A percentile compares a stretch with the other conserved stretches of the same genome.
Conservation (phyloP, 2,113 vertebrate species). For the Bettongia penicillata region DNA sequence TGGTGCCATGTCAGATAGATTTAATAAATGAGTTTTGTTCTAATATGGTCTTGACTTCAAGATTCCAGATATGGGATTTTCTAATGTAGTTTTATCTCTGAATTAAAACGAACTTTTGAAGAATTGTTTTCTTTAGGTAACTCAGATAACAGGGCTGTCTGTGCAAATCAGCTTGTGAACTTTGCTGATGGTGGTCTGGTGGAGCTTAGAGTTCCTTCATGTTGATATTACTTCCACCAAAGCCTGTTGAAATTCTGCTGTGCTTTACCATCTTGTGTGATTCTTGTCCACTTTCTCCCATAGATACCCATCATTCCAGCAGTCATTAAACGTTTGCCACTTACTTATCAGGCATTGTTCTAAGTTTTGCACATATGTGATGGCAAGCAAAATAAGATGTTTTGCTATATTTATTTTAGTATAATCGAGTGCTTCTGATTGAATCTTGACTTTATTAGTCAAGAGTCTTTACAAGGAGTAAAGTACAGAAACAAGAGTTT, state of each 20-base stretch:
- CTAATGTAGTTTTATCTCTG: not conserved
- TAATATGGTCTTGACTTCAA: not conserved
- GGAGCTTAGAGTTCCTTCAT: not conserved
- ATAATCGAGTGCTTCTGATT: too few relatives aligned
- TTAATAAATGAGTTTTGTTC: not conserved
- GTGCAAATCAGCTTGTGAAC: not conserved
- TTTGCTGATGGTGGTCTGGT: not conserved
- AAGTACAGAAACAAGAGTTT: too few relatives aligned
- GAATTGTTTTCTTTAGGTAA: not conserved
- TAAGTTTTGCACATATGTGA: not conserved
- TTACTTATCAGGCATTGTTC: not conserved
- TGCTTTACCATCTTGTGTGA: not conserved
- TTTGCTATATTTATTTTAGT: too few relatives aligned
- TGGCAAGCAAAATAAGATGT: too few relatives aligned
- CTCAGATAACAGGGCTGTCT: not conserved
- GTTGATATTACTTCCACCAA: not conserved
- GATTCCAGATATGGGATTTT: not conserved
- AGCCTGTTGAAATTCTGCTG: not conserved
- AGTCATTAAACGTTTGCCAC: not conserved
- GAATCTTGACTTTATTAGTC: too few relatives aligned
- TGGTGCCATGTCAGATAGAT: not conserved
- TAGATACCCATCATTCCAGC: not conserved
- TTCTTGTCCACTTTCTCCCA: not conserved
- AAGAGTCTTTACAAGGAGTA: too few relatives aligned
- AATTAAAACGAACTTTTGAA: not conserved